A percentile compares a stretch with the other conserved stretches of the same genome.
phyloP scores from a whole-genome alignment of 2,888 invertebrate species.

The Heliconius charithonia region DNA sequence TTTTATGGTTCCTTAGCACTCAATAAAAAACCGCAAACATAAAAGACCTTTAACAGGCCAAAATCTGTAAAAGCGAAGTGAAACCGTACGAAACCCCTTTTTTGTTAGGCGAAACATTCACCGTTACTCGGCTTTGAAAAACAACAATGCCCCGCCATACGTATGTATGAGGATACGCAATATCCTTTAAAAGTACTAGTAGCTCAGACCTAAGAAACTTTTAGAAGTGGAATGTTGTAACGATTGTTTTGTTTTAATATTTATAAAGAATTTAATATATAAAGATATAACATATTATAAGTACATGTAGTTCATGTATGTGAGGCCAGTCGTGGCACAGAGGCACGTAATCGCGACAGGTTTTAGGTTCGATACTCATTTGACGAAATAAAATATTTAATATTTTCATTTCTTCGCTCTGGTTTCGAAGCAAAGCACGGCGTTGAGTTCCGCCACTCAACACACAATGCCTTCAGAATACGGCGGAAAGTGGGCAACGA shows the following conservation, averaged over 20 bases:
- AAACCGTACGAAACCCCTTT: conserved; percentile 67
- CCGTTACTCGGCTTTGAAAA: conserved; percentile 72
- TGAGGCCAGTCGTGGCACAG: too few species aligned
- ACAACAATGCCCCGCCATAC: conserved; percentile 77
- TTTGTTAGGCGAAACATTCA: conserved; percentile 64
- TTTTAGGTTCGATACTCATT: too few species aligned
- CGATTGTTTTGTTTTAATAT: background rate
- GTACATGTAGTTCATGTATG: background rate
- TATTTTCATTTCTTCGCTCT: too few species aligned
- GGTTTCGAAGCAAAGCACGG: too few species aligned
- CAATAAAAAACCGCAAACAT: conserved; percentile 71
- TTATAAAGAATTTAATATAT: background rate
- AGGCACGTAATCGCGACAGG: too few species aligned
- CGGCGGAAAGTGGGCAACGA: too few species aligned
- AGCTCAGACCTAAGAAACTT: conserved; percentile 55
- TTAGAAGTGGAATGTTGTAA: conserved; percentile 47
- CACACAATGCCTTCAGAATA: too few species aligned
- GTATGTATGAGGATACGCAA: conserved; percentile 76
- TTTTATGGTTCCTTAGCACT: conserved; percentile 79
- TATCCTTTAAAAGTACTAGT: conserved; percentile 74
- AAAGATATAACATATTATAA: background rate
- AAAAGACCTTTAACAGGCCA: conserved; percentile 66
- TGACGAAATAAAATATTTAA: too few species aligned
- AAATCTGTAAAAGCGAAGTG: conserved; percentile 69
- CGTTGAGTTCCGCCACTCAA: too few species aligned